These are phyloP conservation scores for Daboia siamensis DNA, from an alignment of 2,113 vertebrate species.

Conservation along the genomic window DNA sequence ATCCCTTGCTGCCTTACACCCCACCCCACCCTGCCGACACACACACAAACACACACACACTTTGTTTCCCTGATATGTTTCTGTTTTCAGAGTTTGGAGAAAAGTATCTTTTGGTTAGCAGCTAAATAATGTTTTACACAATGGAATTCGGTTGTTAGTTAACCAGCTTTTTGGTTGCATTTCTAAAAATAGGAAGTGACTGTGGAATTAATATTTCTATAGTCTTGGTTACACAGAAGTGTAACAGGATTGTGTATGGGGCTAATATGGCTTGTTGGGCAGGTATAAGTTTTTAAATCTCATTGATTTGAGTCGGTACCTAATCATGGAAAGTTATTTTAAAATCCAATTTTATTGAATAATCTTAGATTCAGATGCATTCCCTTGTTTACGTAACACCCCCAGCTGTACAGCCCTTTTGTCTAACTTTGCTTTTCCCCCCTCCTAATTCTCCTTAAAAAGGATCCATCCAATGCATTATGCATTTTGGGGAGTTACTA, in stretches of 20 bases:
- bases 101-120: slow-evolving; percentile 55
- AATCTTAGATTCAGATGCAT: not conserved
- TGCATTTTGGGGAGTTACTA: not conserved
- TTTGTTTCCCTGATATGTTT: slow-evolving; percentile 46
- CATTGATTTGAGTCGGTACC: not conserved
- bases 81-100: slow-evolving; percentile 40
- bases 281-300: not conserved
- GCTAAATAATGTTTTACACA: slow-evolving; percentile 47
- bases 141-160: slow-evolving; percentile 47
- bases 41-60: not conserved
- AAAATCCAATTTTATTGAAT: not conserved
- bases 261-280: not conserved
- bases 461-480: not conserved
- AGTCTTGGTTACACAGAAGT: not conserved
- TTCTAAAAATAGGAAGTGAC: not conserved
- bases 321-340: not conserved
- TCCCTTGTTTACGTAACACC: not conserved
- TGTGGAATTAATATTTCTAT: not conserved
- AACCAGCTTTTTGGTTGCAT: slow-evolving; percentile 18
- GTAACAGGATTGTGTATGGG: too few relatives aligned
- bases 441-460: not conserved
- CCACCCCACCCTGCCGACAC: too few relatives aligned
- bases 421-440: not conserved
- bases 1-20: not conserved
- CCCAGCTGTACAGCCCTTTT: not conserved